Conservation (phyloP, 2,797 vertebrate species). For the Denticeps clupeoides region DNA sequence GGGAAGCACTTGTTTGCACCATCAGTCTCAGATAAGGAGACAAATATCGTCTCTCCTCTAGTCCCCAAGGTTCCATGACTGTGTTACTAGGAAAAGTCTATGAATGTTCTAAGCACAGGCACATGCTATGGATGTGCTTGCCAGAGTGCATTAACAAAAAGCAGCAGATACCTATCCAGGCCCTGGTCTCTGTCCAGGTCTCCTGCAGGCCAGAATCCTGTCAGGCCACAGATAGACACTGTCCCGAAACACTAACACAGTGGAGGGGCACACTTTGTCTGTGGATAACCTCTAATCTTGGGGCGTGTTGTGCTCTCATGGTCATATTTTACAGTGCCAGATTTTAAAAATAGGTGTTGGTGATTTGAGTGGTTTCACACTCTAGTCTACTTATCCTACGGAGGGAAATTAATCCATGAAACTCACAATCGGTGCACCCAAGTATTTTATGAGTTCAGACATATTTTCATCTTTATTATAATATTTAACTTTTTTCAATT, state of each 20-base stretch:
- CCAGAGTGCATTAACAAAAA: too few species aligned
- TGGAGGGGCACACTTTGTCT: constrained; percentile 17
- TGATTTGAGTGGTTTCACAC: constrained; percentile 14
- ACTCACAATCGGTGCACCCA: too few species aligned
- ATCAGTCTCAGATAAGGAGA: background rate
- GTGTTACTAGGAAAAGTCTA: too few species aligned
- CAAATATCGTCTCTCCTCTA: too few species aligned
- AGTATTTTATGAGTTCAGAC: too few species aligned
- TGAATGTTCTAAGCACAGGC: too few species aligned
- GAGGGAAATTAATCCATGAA: constrained; percentile 3
- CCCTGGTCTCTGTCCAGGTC: background rate
- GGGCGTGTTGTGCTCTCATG: constrained; percentile 17
- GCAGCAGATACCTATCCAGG: too few species aligned
- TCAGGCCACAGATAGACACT: constrained; percentile 10
- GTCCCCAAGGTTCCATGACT: too few species aligned
- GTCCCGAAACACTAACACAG: constrained; percentile 7
- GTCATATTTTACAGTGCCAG: constrained; percentile 13
- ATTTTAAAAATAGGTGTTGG: constrained; percentile 17
- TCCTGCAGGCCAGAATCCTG: constrained; percentile 12
- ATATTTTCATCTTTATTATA: too few species aligned
- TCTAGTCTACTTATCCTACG: background rate
- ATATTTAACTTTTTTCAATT: too few species aligned
- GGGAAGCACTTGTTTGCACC: too few species aligned
- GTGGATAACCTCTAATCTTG: constrained; percentile 22
- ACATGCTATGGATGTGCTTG: too few species aligned